Conservation (phyloP, 2,797 vertebrate species). For the Mormyrus proboscirostris region DNA sequence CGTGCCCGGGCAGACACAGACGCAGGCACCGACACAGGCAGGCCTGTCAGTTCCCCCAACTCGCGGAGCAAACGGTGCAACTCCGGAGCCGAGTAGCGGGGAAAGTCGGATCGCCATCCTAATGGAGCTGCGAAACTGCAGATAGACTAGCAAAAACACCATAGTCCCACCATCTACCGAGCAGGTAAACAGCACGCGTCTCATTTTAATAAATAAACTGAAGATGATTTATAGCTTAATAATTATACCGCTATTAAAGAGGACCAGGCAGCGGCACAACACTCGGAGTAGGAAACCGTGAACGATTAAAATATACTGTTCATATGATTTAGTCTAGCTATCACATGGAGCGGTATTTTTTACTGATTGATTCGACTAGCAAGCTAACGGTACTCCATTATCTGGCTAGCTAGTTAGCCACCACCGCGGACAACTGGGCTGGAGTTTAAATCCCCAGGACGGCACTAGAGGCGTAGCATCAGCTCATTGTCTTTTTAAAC, state of each 20-base stretch:
- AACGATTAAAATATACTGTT: background rate
- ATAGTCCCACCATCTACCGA: conserved; percentile 25
- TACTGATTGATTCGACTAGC: background rate
- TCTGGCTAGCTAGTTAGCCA: background rate
- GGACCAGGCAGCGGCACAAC: background rate
- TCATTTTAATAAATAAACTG: background rate
- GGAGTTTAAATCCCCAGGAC: background rate
- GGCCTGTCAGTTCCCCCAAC: conserved; percentile 23
- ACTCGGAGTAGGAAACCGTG: background rate
- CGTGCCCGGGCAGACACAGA: background rate
- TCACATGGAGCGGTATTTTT: background rate
- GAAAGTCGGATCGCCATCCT: conserved; percentile 27
- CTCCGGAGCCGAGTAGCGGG: conserved; percentile 29
- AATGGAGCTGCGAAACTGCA: conserved; percentile 40
- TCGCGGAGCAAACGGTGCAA: conserved; percentile 27
- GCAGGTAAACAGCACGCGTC: conserved; percentile 30
- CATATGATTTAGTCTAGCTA: background rate
- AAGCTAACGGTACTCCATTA: conserved; percentile 10
- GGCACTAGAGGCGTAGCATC: background rate
- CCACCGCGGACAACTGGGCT: background rate
- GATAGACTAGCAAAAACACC: conserved; percentile 28
- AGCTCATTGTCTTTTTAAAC: background rate
- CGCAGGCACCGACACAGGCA: conserved; percentile 6
- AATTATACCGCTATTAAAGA: background rate
- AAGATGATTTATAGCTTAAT: background rate